Evolutionary conservation across 1,140 invertebrate genomes (phyloP).

Genomic region (Caenorhabditis latens): DNA sequence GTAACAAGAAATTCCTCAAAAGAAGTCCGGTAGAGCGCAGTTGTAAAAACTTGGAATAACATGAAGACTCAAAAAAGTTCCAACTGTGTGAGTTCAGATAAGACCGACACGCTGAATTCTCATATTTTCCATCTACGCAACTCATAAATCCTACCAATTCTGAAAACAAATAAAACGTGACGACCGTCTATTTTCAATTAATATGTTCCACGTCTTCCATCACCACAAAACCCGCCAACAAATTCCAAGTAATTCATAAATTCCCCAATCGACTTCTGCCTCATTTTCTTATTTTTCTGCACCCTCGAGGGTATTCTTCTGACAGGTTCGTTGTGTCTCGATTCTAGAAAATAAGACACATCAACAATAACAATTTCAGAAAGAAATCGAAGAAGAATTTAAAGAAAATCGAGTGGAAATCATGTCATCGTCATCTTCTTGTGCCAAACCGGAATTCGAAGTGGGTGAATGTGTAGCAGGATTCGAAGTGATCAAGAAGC

Average conservation of each 20-base stretch:
- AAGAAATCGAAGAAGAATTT: not conserved
- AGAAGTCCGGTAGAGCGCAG: no score
- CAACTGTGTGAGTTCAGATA: no score
- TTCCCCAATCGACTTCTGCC: not conserved
- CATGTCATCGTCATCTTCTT: slow-evolving; percentile 55
- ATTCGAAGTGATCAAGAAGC: slow-evolving; percentile 31
- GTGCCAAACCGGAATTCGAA: slow-evolving; percentile 40
- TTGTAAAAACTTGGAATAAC: no score
- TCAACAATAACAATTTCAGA: no score
- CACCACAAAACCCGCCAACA: not conserved
- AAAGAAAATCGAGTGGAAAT: slow-evolving; percentile 33
- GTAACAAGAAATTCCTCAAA: no score
- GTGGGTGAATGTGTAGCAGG: not conserved
- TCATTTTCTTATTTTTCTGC: not conserved
- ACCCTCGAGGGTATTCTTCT: not conserved
- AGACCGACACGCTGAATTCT: no score
- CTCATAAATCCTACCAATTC: no score
- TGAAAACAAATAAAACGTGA: no score
- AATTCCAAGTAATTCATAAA: no score
- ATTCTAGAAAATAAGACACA: not conserved
- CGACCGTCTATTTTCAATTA: no score
- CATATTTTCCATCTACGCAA: no score
- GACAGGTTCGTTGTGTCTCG: not conserved
- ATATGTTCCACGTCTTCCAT: not conserved
- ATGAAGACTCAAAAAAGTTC: no score